Percentiles rank a stretch among this genome's conserved stretches.
Evolutionary conservation across 1,140 invertebrate genomes (phyloP).

Genomic region (Scylla paramamosain): DNA sequence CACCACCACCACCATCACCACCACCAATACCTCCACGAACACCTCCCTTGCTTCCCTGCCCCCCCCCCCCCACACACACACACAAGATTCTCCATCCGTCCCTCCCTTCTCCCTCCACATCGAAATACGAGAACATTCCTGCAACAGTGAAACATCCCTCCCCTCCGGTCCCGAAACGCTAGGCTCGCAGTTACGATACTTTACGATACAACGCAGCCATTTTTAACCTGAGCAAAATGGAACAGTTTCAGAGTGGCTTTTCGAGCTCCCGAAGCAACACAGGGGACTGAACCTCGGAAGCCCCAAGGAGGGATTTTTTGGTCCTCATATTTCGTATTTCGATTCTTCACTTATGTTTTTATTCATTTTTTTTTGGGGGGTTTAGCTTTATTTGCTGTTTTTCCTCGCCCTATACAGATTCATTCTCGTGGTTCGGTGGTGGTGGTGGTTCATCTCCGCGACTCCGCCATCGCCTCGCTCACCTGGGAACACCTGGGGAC

Average conservation of each 20-base stretch:
- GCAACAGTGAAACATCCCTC: background rate
- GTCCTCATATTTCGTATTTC: background rate
- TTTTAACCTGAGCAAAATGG: background rate
- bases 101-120: background rate
- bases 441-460: too few species aligned
- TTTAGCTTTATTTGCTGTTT: too few species aligned
- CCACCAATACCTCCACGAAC: background rate
- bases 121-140: constrained; percentile 13
- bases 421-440: too few species aligned
- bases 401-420: too few species aligned
- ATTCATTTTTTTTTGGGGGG: too few species aligned
- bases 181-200: background rate
- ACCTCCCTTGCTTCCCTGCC: background rate
- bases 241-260: constrained; percentile 7
- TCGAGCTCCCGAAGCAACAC: background rate
- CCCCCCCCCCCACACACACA: background rate
- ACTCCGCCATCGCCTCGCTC: too few species aligned
- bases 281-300: too few species aligned
- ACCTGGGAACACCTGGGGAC: too few species aligned
- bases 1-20: too few species aligned
- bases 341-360: too few species aligned
- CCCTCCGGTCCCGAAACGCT: background rate
- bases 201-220: background rate
- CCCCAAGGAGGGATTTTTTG: background rate
- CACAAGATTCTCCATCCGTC: background rate